Evolutionary conservation across 2,797 vertebrate genomes (phyloP), one percentile per base, ranked within the genome.

Genomic region (Girardinus metallicus): DNA sequence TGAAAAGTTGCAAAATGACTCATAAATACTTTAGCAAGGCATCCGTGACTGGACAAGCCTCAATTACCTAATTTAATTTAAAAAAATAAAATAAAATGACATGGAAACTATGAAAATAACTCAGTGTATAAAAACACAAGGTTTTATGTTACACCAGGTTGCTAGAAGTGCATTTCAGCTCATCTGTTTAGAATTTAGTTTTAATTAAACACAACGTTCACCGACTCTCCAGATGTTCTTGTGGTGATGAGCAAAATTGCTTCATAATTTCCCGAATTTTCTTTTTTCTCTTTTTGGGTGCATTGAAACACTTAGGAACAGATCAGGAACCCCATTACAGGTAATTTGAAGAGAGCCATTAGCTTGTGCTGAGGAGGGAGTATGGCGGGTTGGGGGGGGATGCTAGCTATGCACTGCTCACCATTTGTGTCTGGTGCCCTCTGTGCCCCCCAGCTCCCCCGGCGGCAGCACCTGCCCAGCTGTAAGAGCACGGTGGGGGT

Each of bases 261-360:
- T 1, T 47, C 36, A 16, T 74, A 66, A 53, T 53, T 46, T 39
- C 62, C 64, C 49, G 39, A 7, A 15, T n/a, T 75, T 29, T 13
- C 13, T 51, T 34, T 60, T 43, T 53, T 36, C 16, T 36, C 16
- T 29, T 16, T 71, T 47, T 71, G 71, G 87, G 86, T 75, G 87
- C 79, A 86, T 80, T 92, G 91, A 92, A 94, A 91, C 87, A 86
- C 90, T 95, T 91, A 92, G 72, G 85, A 84, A 77, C 84, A 86
- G 83, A 93, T 92, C 86, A 91, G 89, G 88, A 92, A 89, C 85
- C 57, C 87, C 86, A 94, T 95, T 93, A 92, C 80, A 87, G 85
- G 89, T 93, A 89, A 94, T 95, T 95, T 89, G 88, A 87, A 81
- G 85, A 68, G 85, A 83, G 44, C 88, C 85, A 92, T 94, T 94